Evolutionary conservation across 1,140 invertebrate species (phyloP).

Genomic region (Charaxes varanes): DNA sequence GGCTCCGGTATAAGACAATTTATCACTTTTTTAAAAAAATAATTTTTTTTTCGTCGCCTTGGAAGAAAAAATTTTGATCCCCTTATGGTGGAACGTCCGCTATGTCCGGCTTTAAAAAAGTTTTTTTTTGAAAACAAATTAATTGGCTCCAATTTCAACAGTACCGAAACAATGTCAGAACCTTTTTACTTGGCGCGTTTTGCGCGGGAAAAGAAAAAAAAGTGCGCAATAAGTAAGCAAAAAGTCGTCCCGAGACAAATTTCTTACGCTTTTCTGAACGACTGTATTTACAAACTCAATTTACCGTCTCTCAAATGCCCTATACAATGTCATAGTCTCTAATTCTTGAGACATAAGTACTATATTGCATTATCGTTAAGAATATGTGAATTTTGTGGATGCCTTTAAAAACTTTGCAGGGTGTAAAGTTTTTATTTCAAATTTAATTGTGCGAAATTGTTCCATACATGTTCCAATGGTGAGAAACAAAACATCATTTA

Average conservation of each 20-base stretch:
- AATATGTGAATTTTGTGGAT: not conserved
- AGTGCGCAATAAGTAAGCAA: slow-evolving; percentile 23
- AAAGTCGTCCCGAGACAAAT: slow-evolving; percentile 51
- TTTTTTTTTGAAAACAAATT: slow-evolving; percentile 1
- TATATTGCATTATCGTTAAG: not conserved
- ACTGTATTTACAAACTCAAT: slow-evolving; percentile 9
- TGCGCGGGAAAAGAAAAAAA: slow-evolving; percentile 25
- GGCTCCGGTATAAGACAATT: too few species aligned
- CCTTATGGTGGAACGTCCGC: too few species aligned
- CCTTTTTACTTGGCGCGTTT: slow-evolving; percentile 45
- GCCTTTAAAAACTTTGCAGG: slow-evolving; percentile 20
- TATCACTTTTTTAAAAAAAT: too few species aligned
- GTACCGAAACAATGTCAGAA: slow-evolving; percentile 54
- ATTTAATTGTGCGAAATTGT: slow-evolving; percentile 64
- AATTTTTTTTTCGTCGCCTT: too few species aligned
- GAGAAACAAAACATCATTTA: slow-evolving; percentile 23
- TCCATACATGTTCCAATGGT: slow-evolving; percentile 47
- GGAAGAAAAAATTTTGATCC: too few species aligned
- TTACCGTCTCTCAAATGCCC: not conserved
- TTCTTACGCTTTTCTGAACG: slow-evolving; percentile 53
- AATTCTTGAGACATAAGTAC: not conserved
- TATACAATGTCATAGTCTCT: not conserved
- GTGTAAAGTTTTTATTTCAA: slow-evolving; percentile 46
- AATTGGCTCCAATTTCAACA: slow-evolving; percentile 52
- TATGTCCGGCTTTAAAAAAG: too few species aligned